Percentiles rank a stretch among this genome's conserved stretches.
phyloP scores from a whole-genome alignment of 2,888 invertebrate species.

The Nymphalis polychloros region DNA sequence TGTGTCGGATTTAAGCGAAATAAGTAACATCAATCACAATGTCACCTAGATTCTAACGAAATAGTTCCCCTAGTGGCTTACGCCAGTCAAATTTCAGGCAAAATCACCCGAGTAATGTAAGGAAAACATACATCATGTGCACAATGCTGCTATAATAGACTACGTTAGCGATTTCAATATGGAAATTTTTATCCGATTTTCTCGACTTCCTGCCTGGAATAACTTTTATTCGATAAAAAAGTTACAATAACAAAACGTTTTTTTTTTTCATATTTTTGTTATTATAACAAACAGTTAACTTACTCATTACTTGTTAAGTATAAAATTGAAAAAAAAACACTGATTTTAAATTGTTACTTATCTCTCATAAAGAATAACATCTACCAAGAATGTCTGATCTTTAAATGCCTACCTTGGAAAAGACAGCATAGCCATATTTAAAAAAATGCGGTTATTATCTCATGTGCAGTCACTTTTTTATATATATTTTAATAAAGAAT shows the following conservation, averaged over 20 bases:
- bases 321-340: too few species aligned
- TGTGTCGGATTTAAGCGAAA: slow-evolving; percentile 45
- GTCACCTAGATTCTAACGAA: slow-evolving; percentile 59
- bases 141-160: slow-evolving; percentile 71
- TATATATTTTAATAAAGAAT: too few species aligned
- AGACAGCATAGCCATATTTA: too few species aligned
- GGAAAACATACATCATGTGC: slow-evolving; percentile 75
- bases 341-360: too few species aligned
- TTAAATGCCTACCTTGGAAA: too few species aligned
- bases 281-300: neutral
- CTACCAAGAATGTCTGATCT: too few species aligned
- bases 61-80: slow-evolving; percentile 52
- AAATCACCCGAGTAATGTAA: slow-evolving; percentile 62
- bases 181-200: slow-evolving; percentile 68
- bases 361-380: too few species aligned
- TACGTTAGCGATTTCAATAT: slow-evolving; percentile 62
- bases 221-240: slow-evolving; percentile 59
- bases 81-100: slow-evolving; percentile 62
- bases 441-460: too few species aligned
- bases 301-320: neutral
- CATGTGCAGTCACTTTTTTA: too few species aligned
- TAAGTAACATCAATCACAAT: slow-evolving; percentile 66
- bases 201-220: slow-evolving; percentile 66
- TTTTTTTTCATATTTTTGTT: neutral
- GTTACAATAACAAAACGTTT: neutral